Evolutionary conservation across 1,140 invertebrate genomes (phyloP).

Genomic region (Heliconius melpomene): DNA sequence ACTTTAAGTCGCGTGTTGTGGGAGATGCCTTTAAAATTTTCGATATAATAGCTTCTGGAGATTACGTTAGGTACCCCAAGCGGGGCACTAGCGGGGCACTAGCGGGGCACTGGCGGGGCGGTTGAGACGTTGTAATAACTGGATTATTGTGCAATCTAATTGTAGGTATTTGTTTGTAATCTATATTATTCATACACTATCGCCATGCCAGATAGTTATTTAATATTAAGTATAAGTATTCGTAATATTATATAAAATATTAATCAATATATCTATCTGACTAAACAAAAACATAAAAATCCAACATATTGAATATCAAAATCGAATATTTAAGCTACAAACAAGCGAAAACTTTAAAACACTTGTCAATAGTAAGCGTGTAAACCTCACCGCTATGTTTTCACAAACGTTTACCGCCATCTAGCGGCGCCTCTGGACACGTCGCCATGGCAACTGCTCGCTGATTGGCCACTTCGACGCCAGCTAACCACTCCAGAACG

Average conservation of each 20-base stretch:
- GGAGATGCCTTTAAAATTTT: conserved; percentile 65
- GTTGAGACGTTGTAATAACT: conserved; percentile 63
- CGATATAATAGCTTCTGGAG: conserved; percentile 71
- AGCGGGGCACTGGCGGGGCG: conserved; percentile 48
- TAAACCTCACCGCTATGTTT: conserved; percentile 25
- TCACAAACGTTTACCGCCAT: conserved; percentile 56
- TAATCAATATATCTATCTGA: background rate
- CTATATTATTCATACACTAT: background rate
- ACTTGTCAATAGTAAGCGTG: background rate
- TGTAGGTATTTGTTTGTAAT: conserved; percentile 18
- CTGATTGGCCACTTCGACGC: conserved; percentile 72
- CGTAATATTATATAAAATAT: background rate
- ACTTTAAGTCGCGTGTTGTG: conserved; percentile 59
- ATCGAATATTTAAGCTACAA: background rate
- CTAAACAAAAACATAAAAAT: background rate
- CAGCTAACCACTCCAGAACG: conserved; percentile 42
- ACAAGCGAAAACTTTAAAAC: background rate
- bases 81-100: conserved; percentile 37
- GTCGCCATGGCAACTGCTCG: conserved; percentile 67
- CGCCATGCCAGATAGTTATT: background rate
- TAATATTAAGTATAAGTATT: background rate
- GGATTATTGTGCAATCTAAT: conserved; percentile 69
- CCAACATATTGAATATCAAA: background rate
- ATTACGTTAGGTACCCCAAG: conserved; percentile 71
- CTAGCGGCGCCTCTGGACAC: conserved; percentile 46